phyloP scores from a whole-genome alignment of 1,140 invertebrate species.

The Neodiprion lecontei region DNA sequence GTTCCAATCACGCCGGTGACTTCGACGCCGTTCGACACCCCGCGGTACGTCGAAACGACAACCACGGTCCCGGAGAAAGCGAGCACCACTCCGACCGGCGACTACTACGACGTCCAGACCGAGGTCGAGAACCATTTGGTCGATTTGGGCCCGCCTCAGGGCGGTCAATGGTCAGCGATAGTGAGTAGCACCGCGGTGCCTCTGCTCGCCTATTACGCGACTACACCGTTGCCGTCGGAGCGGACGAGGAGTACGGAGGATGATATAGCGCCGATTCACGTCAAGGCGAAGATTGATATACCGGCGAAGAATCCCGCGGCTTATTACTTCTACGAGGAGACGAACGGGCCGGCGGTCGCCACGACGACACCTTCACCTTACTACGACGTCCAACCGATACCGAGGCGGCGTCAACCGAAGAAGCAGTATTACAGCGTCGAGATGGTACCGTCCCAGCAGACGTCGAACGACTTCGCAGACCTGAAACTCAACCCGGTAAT shows the following conservation, averaged over 20 bases:
- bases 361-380: constrained; percentile 47
- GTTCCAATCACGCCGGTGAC: constrained; percentile 49
- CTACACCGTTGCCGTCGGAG: constrained; percentile 63
- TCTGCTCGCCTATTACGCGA: constrained; percentile 66
- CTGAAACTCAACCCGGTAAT: constrained; percentile 44
- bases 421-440: constrained; percentile 50
- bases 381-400: constrained; percentile 35
- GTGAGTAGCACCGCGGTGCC: constrained; percentile 65
- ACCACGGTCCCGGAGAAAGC: constrained; percentile 37
- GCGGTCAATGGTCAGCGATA: constrained; percentile 35
- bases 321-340: constrained; percentile 67
- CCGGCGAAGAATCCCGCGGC: constrained; percentile 61
- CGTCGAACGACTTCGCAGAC: constrained; percentile 34
- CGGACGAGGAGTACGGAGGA: constrained; percentile 18
- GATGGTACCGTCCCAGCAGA: constrained; percentile 35
- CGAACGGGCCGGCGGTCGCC: constrained; percentile 42
- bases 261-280: constrained; percentile 45
- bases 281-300: constrained; percentile 39
- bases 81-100: constrained; percentile 34
- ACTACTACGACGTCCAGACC: constrained; percentile 35
- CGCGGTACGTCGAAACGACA: constrained; percentile 36
- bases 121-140: constrained; percentile 33
- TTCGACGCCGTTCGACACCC: constrained; percentile 51
- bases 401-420: constrained; percentile 26
- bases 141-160: constrained; percentile 28